Evolutionary conservation across 53 echinoderm and acorn worm species (phyloP), one percentile per base, ranked within the genome.

Genomic region (Luidia sarsii): DNA sequence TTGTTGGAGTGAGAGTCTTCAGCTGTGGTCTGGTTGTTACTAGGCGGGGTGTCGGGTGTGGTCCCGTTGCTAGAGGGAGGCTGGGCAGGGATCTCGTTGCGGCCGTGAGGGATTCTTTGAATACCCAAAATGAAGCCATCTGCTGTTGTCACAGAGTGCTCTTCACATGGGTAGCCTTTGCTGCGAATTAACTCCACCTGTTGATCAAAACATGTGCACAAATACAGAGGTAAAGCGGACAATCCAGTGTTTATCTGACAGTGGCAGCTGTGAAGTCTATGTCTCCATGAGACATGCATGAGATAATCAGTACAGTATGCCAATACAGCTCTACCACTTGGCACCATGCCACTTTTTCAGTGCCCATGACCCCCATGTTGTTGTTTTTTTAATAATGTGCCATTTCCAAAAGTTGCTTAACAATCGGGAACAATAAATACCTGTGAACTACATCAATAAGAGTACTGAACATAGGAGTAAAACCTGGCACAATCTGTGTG

Each of bases 61-160:
- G 27, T 22, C 32, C 31, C 46, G 83, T 55, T 9, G 11, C 52
- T 14, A 14, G 31, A 29, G 10, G 37, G 24, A 18, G 9, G 37
- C 18, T n/a, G 1, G 2, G 67, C 43, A 7, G 13, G 14, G 52
- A 72, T 68, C 46, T 94, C 91, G 33, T 89, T 70, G 34, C 91
- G 86, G 19, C 99, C 94, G 39, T 91, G 65, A 0, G 99, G 94
- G 39, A 94, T 99, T 18, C 99, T 82, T 57, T 91, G 93, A 0
- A 99, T 52, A 16, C 91, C 91, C 1, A 99, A 87, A 45, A 94
- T 83, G 83, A 99, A 99, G 38, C 99, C 99, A 64, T 99, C 99
- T 14, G 86, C 79, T 1, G 99, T 99, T 29, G 80, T 68, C 16
- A 91, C 89, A 2, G 32, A 67, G 73, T 99, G 87, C 30, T 79